A percentile compares a stretch with the other conserved stretches of the same genome.
These are phyloP conservation scores for Orussus abietinus DNA, from an alignment of 1,140 invertebrate genomes.

Conservation along the genomic window DNA sequence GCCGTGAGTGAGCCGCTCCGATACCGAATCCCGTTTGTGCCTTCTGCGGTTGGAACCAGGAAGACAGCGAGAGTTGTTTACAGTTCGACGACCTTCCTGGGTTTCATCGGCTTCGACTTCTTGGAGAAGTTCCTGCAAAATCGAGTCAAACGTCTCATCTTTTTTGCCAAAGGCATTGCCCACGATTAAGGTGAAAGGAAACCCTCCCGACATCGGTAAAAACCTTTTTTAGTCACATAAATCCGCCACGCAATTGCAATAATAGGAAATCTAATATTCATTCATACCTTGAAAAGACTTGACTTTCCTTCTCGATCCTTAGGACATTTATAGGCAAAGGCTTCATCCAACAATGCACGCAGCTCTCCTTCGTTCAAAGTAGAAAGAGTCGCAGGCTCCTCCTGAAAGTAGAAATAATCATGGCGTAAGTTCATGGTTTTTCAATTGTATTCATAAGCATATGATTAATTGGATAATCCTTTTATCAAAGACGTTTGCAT, in stretches of 20 bases:
- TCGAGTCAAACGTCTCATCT: no score
- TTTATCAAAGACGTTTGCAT: no score
- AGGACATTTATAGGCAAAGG: constrained; percentile 70
- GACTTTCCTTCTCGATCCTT: constrained; percentile 75
- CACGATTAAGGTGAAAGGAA: no score
- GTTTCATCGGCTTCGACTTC: constrained; percentile 60
- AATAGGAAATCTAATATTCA: neutral
- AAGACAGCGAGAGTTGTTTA: constrained; percentile 41
- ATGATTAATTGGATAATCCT: no score
- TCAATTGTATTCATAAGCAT: no score
- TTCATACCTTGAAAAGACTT: constrained; percentile 65
- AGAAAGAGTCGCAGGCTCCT: constrained; percentile 58
- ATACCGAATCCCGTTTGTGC: constrained; percentile 51
- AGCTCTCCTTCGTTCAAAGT: constrained; percentile 67
- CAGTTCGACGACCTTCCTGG: constrained; percentile 43
- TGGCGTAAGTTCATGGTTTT: no score
- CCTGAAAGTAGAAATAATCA: constrained; percentile 52
- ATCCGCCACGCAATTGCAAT: no score
- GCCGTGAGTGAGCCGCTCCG: constrained; percentile 56
- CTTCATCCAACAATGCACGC: constrained; percentile 69
- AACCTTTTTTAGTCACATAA: no score
- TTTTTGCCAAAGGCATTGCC: no score
- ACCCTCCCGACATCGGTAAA: no score
- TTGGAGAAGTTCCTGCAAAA: constrained; percentile 57
- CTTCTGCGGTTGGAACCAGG: constrained; percentile 45